These are phyloP conservation scores for Hanleya hanleyi DNA, from an alignment of 2,888 invertebrate genomes.

Conservation along the genomic window DNA sequence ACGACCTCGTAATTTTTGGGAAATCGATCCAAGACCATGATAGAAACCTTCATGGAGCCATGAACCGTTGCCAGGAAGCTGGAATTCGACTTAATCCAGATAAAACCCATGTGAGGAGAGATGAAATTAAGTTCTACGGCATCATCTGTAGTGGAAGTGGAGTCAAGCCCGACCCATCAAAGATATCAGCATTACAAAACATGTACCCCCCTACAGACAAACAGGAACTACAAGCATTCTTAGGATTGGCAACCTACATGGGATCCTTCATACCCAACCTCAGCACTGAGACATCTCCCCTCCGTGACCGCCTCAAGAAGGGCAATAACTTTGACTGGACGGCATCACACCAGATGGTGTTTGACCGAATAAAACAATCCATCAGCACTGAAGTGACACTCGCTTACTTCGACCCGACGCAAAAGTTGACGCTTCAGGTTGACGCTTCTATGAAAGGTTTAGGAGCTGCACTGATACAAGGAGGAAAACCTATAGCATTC, in stretches of 20 bases:
- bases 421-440: slow-evolving; percentile 11
- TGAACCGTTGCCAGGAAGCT: background rate
- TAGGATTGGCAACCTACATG: no score
- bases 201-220: slow-evolving; percentile 21
- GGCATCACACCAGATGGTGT: slow-evolving; percentile 23
- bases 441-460: slow-evolving; percentile 26
- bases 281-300: slow-evolving; percentile 16
- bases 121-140: slow-evolving; percentile 33
- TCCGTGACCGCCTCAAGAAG: slow-evolving; percentile 25
- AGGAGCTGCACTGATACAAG: slow-evolving; percentile 30
- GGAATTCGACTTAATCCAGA: slow-evolving; percentile 15
- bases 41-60: slow-evolving; percentile 6
- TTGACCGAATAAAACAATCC: slow-evolving; percentile 12
- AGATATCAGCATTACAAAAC: slow-evolving; percentile 20
- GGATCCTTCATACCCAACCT: no score
- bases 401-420: slow-evolving; percentile 18
- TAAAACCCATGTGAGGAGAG: background rate
- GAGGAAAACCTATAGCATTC: slow-evolving; percentile 28
- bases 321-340: slow-evolving; percentile 26
- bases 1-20: slow-evolving; percentile 15
- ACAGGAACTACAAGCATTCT: slow-evolving; percentile 29
- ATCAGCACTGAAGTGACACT: slow-evolving; percentile 10
- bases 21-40: slow-evolving; percentile 1
- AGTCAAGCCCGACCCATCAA: slow-evolving; percentile 32
- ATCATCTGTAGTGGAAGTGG: slow-evolving; percentile 21